These are phyloP conservation scores for Acleris sparsana DNA, from an alignment of 2,888 invertebrate genomes.

Conservation along the genomic window DNA sequence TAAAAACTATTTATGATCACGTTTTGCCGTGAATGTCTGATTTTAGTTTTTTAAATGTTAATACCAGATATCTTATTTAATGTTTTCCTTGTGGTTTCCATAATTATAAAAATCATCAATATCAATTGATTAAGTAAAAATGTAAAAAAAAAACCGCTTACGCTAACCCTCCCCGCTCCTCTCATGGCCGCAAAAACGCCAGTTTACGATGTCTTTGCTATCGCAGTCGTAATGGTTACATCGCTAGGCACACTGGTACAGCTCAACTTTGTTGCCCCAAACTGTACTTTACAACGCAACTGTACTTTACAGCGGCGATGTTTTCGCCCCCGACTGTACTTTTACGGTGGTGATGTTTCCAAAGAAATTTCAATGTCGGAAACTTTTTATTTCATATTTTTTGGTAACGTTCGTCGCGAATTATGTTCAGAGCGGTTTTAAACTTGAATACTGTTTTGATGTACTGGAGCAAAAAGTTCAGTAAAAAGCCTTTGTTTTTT, in stretches of 20 bases:
- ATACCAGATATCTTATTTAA: too few species aligned
- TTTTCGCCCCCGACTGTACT: constrained; percentile 35
- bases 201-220: constrained; percentile 61
- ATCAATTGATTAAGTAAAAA: not conserved
- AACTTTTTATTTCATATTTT: constrained; percentile 32
- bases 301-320: constrained; percentile 41
- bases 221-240: constrained; percentile 64
- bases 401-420: constrained; percentile 39
- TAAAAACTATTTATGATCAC: too few species aligned
- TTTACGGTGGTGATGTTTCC: constrained; percentile 45
- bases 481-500: too few species aligned
- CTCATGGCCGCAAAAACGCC: constrained; percentile 49
- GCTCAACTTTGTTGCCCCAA: constrained; percentile 31
- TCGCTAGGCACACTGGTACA: constrained; percentile 45
- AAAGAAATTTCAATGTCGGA: constrained; percentile 48
- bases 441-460: too few species aligned
- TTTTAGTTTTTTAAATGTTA: too few species aligned
- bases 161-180: constrained; percentile 42
- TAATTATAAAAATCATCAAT: too few species aligned
- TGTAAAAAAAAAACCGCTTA: not conserved
- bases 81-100: too few species aligned
- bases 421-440: constrained; percentile 14
- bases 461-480: too few species aligned
- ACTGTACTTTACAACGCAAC: constrained; percentile 41
- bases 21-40: too few species aligned